Conservation (phyloP, 2,113 vertebrate genomes). For the Boulengeromyrus knoepffleri region DNA sequence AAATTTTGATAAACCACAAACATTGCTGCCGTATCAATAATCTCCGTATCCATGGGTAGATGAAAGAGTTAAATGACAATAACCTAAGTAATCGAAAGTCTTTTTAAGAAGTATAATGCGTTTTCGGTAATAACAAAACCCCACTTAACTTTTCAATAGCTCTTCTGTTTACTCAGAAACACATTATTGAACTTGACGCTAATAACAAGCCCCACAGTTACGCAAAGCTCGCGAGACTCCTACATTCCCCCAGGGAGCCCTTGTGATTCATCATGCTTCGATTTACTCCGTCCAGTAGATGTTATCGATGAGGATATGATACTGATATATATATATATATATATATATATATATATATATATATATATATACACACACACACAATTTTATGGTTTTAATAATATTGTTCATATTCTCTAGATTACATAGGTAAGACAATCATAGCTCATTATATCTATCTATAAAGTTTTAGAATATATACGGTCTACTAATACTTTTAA, state of each 20-base stretch:
- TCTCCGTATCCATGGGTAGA: not conserved
- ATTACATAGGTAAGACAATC: not conserved
- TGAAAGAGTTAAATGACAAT: not conserved
- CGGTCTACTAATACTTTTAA: not conserved
- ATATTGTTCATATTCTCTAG: not conserved
- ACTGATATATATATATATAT: no score
- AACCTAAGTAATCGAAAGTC: not conserved
- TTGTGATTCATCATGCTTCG: not conserved
- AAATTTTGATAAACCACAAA: not conserved
- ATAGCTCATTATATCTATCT: not conserved
- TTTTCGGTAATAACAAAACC: not conserved
- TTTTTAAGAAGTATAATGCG: not conserved
- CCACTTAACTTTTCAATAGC: not conserved
- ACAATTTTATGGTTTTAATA: not conserved
- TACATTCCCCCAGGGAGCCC: not conserved
- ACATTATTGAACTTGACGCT: slow-evolving; percentile 2
- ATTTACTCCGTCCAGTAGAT: not conserved
- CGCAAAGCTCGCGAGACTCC: not conserved
- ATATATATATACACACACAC: no score
- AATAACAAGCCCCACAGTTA: not conserved
- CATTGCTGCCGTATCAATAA: not conserved
- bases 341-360: no score
- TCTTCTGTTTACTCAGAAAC: not conserved
- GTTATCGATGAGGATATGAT: not conserved
- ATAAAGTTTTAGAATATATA: not conserved